Base-by-base conservation (phyloP, 2,888 invertebrate genomes). In the Priapulus caudatus region DNA sequence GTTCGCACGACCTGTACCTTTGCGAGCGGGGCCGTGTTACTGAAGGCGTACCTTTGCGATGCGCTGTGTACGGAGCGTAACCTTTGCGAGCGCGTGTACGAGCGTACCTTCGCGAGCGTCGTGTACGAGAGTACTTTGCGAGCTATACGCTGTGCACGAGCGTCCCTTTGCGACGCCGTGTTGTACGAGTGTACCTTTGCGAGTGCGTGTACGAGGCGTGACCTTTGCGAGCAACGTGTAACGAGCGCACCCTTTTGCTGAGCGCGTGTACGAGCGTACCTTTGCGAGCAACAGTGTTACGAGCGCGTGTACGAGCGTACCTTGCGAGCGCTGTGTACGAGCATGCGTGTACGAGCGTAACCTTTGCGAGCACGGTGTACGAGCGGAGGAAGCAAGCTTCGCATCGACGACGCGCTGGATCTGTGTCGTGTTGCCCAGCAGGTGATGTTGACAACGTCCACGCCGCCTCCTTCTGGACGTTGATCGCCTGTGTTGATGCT, bases 401-500 rank as follows among this genome's bases (percentile, higher is more conserved):
- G 79, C 78, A 64, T 87, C 82, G 4, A 95, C 75, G 1, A 92
- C 86, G 4, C 77, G 62, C 60, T 74, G 71, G 58, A 88, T 85
- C 73, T 88, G 87, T 0, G 76, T 72, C 46, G 75, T 73, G 55
- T 86, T 92, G 2, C 95, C 95, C 3, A n/a, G 95, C 95, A 2
- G 91, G 83, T 20, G 97, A 81, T 72, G 97, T 97, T 59, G 90
- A 90, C 3, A 89, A 78, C 0, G 92, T 84, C 95, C 95, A 97
- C 0, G 86, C 83, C 0, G 88, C 85, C 66, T 91, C 76, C 60
- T 76, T 73, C 56, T 71, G 67, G 19, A 67, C 56, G 23, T 85
- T 69, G 83, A 57, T 23, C 46, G n/a, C n/a, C n/a, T n/a, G n/a
- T 59, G 59, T 23, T 53, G 53, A 23, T 60, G 54, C 20, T 57